Percentiles rank a stretch among this genome's conserved stretches.
phyloP scores from a whole-genome alignment of 2,888 invertebrate species.

The Tachystola acroxantha region DNA sequence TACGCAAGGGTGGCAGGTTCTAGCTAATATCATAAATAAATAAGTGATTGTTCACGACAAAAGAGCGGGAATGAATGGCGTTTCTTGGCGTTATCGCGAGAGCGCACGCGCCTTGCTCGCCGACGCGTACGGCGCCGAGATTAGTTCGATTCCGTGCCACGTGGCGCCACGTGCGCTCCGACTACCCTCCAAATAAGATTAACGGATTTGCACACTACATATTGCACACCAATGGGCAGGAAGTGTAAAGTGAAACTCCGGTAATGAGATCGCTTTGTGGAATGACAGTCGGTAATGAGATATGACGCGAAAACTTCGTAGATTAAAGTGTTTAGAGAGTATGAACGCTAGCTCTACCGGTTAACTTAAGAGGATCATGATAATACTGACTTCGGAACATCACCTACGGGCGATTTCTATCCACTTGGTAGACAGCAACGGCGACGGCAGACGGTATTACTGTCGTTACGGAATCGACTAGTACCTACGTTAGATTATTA shows the following conservation, averaged over 20 bases:
- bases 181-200: slow-evolving; percentile 74
- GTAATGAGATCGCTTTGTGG: slow-evolving; percentile 71
- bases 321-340: too few relatives aligned
- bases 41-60: slow-evolving; percentile 75
- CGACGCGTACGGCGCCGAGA: slow-evolving; percentile 69
- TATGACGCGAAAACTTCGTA: slow-evolving; percentile 14
- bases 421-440: too few relatives aligned
- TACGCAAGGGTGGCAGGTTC: slow-evolving; percentile 69
- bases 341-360: too few relatives aligned
- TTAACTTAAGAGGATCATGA: too few relatives aligned
- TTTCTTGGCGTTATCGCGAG: slow-evolving; percentile 71
- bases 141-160: slow-evolving; percentile 73
- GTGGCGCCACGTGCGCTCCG: slow-evolving; percentile 69
- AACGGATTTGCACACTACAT: slow-evolving; percentile 78
- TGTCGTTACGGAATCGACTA: too few relatives aligned
- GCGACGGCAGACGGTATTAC: too few relatives aligned
- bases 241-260: slow-evolving; percentile 77
- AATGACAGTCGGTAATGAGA: slow-evolving; percentile 38
- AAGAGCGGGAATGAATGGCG: slow-evolving; percentile 73
- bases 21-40: slow-evolving; percentile 76
- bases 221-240: slow-evolving; percentile 76
- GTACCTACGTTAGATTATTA: too few relatives aligned
- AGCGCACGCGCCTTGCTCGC: slow-evolving; percentile 67
- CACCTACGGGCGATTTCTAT: too few relatives aligned
- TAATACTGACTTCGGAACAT: too few relatives aligned